phyloP scores from a whole-genome alignment of 2,888 invertebrate genomes.

The Agrochola litura region DNA sequence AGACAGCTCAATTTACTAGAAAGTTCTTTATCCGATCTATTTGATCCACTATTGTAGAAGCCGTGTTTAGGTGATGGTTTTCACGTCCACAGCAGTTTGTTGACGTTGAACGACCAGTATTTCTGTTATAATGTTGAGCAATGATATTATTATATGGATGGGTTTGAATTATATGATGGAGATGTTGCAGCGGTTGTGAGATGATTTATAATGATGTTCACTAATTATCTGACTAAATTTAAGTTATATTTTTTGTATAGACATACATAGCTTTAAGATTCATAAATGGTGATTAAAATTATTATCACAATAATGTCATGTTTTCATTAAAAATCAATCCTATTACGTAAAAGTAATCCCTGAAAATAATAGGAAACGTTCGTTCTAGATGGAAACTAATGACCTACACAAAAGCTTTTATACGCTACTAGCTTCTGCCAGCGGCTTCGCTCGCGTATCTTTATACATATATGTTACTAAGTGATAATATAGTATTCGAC shows the following conservation, averaged over 20 bases:
- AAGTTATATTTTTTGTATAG: conserved; percentile 91
- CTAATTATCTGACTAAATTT: conserved; percentile 89
- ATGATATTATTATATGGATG: conserved; percentile 84
- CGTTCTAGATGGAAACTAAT: no score
- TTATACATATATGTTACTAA: no score
- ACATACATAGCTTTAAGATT: conserved; percentile 85
- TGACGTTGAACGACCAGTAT: conserved; percentile 72
- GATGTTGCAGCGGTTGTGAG: conserved; percentile 90
- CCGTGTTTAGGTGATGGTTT: conserved; percentile 36
- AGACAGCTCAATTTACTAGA: conserved; percentile 76
- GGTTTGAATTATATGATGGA: conserved; percentile 84
- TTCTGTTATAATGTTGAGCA: conserved; percentile 82
- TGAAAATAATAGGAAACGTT: background rate
- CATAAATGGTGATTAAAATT: conserved; percentile 86
- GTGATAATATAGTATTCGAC: no score
- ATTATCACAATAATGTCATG: conserved; percentile 79
- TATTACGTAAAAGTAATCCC: no score
- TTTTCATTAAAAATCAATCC: conserved; percentile 41
- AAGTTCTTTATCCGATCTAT: conserved; percentile 49
- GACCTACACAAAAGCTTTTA: no score
- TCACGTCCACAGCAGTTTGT: conserved; percentile 66
- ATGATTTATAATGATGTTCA: conserved; percentile 90
- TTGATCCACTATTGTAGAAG: conserved; percentile 50
- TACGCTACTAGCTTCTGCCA: no score
- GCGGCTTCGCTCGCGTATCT: no score